Percentiles rank a stretch among this genome's conserved stretches.
Conservation (phyloP, 1,140 invertebrate genomes). For the Pemphigus obesinymphae region DNA sequence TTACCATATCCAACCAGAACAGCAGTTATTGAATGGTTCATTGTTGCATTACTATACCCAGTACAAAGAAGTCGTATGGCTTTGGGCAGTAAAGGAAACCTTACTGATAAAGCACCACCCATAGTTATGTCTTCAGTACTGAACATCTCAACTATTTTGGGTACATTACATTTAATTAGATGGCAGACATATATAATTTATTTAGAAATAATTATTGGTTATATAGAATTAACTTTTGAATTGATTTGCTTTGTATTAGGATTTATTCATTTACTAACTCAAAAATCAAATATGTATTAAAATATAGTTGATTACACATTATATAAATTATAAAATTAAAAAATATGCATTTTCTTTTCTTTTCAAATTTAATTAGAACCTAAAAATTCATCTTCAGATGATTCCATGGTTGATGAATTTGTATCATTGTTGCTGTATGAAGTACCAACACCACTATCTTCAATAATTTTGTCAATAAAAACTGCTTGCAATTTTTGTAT, state of each 20-base stretch:
- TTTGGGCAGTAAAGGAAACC: conserved; percentile 27
- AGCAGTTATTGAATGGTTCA: conserved; percentile 17
- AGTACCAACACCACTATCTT: conserved; percentile 32
- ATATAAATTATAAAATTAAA: neutral
- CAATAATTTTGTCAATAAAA: conserved; percentile 25
- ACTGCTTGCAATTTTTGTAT: conserved; percentile 8
- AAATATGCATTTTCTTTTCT: neutral
- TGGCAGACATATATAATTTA: conserved; percentile 34
- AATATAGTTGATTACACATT: neutral
- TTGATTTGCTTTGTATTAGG: conserved; percentile 19
- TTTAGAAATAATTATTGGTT: conserved; percentile 34
- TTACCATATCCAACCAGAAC: conserved; percentile 22
- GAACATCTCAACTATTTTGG: conserved; percentile 10
- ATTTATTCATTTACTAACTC: conserved; percentile 32
- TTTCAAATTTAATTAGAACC: neutral
- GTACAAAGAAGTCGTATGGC: conserved; percentile 25
- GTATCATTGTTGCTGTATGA: neutral
- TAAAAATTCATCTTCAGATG: neutral
- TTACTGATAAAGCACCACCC: conserved; percentile 28
- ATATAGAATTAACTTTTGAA: conserved; percentile 28
- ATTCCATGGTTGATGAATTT: neutral
- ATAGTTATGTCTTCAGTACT: conserved; percentile 33
- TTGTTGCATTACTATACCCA: conserved; percentile 21
- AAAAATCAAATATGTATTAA: conserved; percentile 38
- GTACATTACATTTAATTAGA: conserved; percentile 26